Percentiles rank a stretch among this genome's conserved stretches.
Evolutionary conservation across 2,888 invertebrate species (phyloP).

Genomic region (Hyposoter dolosus): DNA sequence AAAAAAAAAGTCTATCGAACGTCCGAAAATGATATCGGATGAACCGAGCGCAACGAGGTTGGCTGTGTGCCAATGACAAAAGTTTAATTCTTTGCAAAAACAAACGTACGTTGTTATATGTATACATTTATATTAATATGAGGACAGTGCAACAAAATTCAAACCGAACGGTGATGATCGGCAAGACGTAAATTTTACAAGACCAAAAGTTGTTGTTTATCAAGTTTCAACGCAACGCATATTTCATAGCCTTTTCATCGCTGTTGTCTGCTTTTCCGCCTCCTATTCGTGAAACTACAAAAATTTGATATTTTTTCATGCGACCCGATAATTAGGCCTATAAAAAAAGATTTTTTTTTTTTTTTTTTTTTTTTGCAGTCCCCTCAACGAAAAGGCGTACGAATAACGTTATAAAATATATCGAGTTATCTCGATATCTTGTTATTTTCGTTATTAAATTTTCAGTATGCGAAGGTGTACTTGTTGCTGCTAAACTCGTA

Average conservation of each 20-base stretch:
- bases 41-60: conserved; percentile 54
- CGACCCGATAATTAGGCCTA: background rate
- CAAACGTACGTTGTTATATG: background rate
- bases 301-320: background rate
- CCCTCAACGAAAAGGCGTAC: conserved; percentile 56
- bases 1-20: conserved; percentile 33
- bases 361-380: background rate
- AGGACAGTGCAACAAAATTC: conserved; percentile 47
- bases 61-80: conserved; percentile 51
- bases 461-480: conserved; percentile 61
- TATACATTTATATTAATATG: conserved; percentile 17
- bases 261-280: too few species aligned
- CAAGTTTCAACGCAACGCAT: conserved; percentile 70
- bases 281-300: background rate
- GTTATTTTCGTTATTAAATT: conserved; percentile 37
- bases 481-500: conserved; percentile 71
- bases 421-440: conserved; percentile 47
- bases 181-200: conserved; percentile 58
- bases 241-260: conserved; percentile 58
- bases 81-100: conserved; percentile 43
- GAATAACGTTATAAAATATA: conserved; percentile 68
- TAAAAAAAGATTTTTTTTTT: background rate
- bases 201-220: conserved; percentile 66
- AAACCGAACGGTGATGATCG: conserved; percentile 39
- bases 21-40: conserved; percentile 49